Evolutionary conservation across 2,797 vertebrate species (phyloP).

Genomic region (Falco concolor): DNA sequence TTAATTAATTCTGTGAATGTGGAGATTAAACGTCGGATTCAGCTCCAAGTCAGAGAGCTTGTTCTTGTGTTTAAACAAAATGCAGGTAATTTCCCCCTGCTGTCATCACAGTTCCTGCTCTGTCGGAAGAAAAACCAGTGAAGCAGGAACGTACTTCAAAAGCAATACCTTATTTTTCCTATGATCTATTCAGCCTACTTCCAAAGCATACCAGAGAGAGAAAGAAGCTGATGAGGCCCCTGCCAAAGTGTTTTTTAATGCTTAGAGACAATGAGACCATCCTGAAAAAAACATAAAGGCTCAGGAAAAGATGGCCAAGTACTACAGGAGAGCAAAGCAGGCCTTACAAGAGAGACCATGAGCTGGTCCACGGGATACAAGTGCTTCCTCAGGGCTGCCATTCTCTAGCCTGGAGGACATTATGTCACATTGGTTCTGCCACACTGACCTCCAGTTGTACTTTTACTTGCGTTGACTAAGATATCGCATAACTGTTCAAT

Average conservation of each 20-base stretch:
- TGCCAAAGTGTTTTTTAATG: background rate
- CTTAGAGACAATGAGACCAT: background rate
- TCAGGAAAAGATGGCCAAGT: background rate
- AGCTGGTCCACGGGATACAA: background rate
- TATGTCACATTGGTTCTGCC: background rate
- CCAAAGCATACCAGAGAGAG: background rate
- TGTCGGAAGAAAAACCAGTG: background rate
- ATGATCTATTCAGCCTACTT: background rate
- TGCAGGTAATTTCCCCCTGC: background rate
- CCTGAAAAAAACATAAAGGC: background rate
- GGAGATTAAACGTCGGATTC: constrained; percentile 16
- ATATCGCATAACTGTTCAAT: fast-evolving
- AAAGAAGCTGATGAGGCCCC: background rate
- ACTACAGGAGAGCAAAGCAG: background rate
- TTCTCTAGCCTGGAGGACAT: background rate
- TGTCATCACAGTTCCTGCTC: background rate
- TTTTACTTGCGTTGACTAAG: background rate
- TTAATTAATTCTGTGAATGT: constrained; percentile 13
- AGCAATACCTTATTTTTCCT: background rate
- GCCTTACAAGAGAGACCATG: background rate
- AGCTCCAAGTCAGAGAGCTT: background rate
- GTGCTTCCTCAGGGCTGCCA: background rate
- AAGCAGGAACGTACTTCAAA: background rate
- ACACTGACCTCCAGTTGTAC: background rate
- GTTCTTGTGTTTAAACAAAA: constrained; percentile 6